These are phyloP conservation scores for Esox lucius DNA, from an alignment of 2,797 vertebrate genomes.

Conservation along the genomic window DNA sequence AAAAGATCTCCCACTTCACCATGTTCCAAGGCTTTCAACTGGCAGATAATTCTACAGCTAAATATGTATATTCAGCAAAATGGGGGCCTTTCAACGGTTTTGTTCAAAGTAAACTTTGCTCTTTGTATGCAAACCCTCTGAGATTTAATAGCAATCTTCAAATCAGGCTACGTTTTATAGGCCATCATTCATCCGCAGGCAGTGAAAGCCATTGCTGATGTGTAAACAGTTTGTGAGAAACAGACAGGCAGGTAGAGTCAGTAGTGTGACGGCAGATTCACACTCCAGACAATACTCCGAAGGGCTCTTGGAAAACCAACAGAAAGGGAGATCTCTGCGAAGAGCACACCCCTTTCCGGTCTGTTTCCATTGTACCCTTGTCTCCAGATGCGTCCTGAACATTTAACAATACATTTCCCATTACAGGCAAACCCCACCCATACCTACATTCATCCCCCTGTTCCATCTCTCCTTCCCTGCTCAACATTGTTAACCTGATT, in stretches of 20 bases:
- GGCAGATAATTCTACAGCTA: not conserved
- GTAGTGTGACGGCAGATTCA: no score
- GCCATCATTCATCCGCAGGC: not conserved
- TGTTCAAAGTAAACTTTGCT: not conserved
- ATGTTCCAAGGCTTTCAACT: not conserved
- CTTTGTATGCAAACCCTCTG: not conserved
- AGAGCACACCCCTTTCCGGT: no score
- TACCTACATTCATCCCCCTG: not conserved
- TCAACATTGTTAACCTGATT: conserved; percentile 35
- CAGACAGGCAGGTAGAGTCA: not conserved
- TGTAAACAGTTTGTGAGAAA: not conserved
- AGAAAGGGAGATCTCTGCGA: not conserved
- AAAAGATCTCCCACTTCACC: not conserved
- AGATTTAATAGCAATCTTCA: not conserved
- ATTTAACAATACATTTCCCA: conserved; percentile 26
- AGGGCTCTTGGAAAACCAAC: no score
- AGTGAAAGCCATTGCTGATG: not conserved
- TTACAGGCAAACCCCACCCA: conserved; percentile 21
- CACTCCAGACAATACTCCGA: no score
- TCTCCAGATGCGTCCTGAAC: conserved; percentile 5
- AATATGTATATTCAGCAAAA: not conserved
- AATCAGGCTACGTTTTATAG: not conserved
- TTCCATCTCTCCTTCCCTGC: not conserved
- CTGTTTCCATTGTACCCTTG: not conserved
- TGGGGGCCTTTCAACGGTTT: not conserved